Conservation (phyloP, 2,797 vertebrate genomes). For the Merluccius polli region DNA sequence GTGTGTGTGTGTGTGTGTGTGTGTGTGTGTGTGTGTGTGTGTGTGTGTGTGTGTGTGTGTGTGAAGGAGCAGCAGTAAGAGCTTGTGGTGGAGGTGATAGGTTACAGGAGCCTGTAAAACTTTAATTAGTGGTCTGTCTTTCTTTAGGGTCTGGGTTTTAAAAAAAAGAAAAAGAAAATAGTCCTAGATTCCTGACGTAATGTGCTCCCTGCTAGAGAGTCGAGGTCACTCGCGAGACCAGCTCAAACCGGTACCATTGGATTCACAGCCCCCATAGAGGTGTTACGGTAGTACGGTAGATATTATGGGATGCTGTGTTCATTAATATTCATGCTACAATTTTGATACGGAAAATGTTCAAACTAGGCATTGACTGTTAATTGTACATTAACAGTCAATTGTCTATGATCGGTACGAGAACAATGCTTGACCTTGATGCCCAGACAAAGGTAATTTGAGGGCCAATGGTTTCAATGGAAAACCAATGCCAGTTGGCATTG, state of each 20-base stretch:
- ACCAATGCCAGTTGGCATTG: slow-evolving; percentile 45
- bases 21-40: background rate
- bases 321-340: too few relatives aligned
- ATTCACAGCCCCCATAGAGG: background rate
- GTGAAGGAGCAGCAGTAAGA: slow-evolving; percentile 10
- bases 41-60: background rate
- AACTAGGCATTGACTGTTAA: too few relatives aligned
- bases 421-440: slow-evolving; percentile 40
- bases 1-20: background rate
- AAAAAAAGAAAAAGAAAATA: slow-evolving; percentile 20
- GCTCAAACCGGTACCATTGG: slow-evolving; percentile 17
- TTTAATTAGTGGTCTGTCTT: slow-evolving; percentile 42
- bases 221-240: slow-evolving; percentile 17
- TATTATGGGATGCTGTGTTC: too few relatives aligned
- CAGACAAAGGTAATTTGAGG: slow-evolving; percentile 33
- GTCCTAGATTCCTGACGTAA: background rate
- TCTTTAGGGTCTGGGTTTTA: slow-evolving; percentile 18
- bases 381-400: too few relatives aligned
- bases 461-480: slow-evolving; percentile 35
- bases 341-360: too few relatives aligned
- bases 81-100: slow-evolving; percentile 23
- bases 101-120: slow-evolving; percentile 38
- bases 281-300: too few relatives aligned
- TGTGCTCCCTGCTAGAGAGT: slow-evolving; percentile 11
- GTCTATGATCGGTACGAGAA: slow-evolving; percentile 12